These are phyloP conservation scores for Periplaneta americana DNA, from an alignment of 1,140 invertebrate species.

Conservation along the genomic window DNA sequence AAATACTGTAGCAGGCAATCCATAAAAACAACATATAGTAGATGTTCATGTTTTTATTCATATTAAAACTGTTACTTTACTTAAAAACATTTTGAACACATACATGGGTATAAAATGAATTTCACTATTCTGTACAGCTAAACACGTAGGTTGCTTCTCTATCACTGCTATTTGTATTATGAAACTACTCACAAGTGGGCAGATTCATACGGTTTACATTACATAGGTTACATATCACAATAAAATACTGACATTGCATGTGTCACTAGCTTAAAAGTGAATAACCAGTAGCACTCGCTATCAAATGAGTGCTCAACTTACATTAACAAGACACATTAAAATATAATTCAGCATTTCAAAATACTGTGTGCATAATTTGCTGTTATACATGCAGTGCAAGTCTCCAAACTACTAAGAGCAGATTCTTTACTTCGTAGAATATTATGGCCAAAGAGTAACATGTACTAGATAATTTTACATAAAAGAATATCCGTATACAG, in stretches of 20 bases:
- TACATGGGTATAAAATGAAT: not conserved
- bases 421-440: not conserved
- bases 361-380: not conserved
- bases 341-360: not conserved
- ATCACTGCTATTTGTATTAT: not conserved
- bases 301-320: not conserved
- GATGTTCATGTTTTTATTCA: not conserved
- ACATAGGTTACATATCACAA: not conserved
- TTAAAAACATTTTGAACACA: not conserved
- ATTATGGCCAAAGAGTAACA: not conserved
- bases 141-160: not conserved
- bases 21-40: not conserved
- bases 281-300: not conserved
- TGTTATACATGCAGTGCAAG: not conserved
- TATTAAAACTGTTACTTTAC: not conserved
- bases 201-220: not conserved
- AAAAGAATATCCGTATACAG: not conserved
- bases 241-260: slow-evolving; percentile 9
- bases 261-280: not conserved
- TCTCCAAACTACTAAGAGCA: not conserved
- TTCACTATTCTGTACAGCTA: not conserved
- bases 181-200: not conserved
- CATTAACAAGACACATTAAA: not conserved
- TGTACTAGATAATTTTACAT: not conserved
- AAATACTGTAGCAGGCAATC: not conserved